Base-by-base conservation (phyloP, 1,140 invertebrate genomes). In the Ooceraea biroi region DNA sequence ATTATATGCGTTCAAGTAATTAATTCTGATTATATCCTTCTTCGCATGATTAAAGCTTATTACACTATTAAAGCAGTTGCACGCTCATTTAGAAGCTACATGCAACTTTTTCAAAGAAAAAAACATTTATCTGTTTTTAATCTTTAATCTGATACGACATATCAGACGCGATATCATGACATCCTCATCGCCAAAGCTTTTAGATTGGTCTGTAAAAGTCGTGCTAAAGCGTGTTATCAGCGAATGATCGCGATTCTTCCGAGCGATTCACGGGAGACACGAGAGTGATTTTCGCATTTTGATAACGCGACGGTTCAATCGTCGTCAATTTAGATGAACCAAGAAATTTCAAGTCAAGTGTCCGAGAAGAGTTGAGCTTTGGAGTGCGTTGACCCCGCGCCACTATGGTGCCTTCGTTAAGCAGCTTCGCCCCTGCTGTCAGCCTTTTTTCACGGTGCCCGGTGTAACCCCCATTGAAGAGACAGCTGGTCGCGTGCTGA, bases 401-500 rank as follows among this genome's bases (percentile, higher is more conserved):
- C 69, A 74, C 66, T 25, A 76, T 27, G 60, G 19, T 80, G 73
- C 63, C 86, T 85, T 89, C 84, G 83, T 85, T 85, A 85, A 85
- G 14, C 60, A 55, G 46, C 46, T 74, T 72, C 87, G 84, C 74
- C 76, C 74, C 76, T 74, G 55, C 76, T 78, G 52, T 86, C 76
- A 60, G 80, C 52, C 88, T 86, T 86, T 85, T 89, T 84, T 83
- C 66, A 82, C 52, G 22, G 55, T 85, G 61, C 77, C 68, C 74
- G 77, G 12, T 65, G 73, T 86, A 85, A 89, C 74, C 88, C 86
- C 88, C 48, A 74, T 83, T 41, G 66, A 68, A 52, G 84, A 71
- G 86, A 85, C 91, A 92, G 91, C 90, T 92, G 91, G 91, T 91
- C 89, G 91, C 90, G 90, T 92, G 91, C 89, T 90, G 90, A 91